Percentiles rank a stretch among this genome's conserved stretches.
Conservation (phyloP, 30 jellyfish, hydroid and myxozoan genomes). For the Mastigias papua region DNA sequence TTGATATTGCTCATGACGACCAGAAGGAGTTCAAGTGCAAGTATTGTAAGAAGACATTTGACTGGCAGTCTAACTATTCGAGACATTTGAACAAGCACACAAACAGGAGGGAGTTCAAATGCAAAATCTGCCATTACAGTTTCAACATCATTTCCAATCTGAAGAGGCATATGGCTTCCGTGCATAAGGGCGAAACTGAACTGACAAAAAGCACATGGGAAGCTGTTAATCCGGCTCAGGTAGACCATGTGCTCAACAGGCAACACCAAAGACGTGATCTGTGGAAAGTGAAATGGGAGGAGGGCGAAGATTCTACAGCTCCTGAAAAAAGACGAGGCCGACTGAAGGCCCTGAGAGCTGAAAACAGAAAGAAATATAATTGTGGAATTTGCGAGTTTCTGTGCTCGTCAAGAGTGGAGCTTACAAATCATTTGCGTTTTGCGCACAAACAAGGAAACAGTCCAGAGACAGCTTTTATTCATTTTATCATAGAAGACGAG, state of each 20-base stretch:
- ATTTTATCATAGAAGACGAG: constrained; percentile 42
- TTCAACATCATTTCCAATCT: constrained; percentile 50
- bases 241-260: constrained; percentile 44
- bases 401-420: constrained; percentile 40
- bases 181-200: constrained; percentile 57
- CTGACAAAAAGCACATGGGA: constrained; percentile 32
- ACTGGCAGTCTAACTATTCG: constrained; percentile 36
- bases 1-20: constrained; percentile 30
- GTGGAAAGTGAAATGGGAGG: constrained; percentile 16
- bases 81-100: constrained; percentile 70
- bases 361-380: constrained; percentile 28
- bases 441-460: constrained; percentile 22
- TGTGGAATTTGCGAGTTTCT: constrained; percentile 24
- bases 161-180: constrained; percentile 31
- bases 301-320: background rate
- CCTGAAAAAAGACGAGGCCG: constrained; percentile 15
- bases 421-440: constrained; percentile 38
- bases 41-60: constrained; percentile 54
- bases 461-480: constrained; percentile 28
- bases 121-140: constrained; percentile 45
- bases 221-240: constrained; percentile 53
- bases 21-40: constrained; percentile 49
- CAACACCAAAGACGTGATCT: constrained; percentile 53
- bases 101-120: constrained; percentile 22
- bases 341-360: constrained; percentile 38